Base-by-base conservation (phyloP, 2,113 vertebrate species). In the Symphodus melops region DNA sequence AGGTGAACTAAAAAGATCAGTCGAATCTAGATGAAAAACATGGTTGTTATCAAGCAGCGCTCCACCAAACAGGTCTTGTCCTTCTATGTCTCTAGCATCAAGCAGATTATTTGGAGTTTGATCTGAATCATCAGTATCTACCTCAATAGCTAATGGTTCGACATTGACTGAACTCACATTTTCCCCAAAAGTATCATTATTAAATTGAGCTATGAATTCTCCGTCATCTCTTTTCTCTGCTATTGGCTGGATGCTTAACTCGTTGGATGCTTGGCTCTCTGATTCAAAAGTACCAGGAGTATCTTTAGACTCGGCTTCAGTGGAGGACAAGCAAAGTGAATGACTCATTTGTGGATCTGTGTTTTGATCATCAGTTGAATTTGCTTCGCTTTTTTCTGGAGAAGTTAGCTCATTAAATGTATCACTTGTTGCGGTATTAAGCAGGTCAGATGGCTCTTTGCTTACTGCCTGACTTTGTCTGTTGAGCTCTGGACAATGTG, bases 121-220 rank as follows among this genome's bases (percentile, higher is more conserved):
- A 54, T 14, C 46, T 51, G 0, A 49, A 39, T 63, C 5, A 0
- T 79, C 69, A 21, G 55, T n/a, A 37, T 42, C 68, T 14, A 48
- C 63, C 48, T 81, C 58, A 59, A 13, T 33, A 8, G 13, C 10
- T 9, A 42, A 6, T 20, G 58, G 19, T 2, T 65, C 79, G 48
- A 3, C 28, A 7, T 48, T n/a, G 12, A 28, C 55, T 33, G 64
- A 84, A 10, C 2, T 77, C 21, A 63, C 0, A 1, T 21, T 46
- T 20, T 76, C 46, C 39, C 39, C 64, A 33, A 79, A 64, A 28
- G 49, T 13, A 6, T 64, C 16, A 20, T 64, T 41, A 77, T 75
- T 44, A 2, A 80, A 67, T 39, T 41, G n/a, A 42, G 72, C 17
- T 11, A 8, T 63, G 13, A 66, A 37, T 57, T 12, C 39, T 5